Evolutionary conservation across 2,797 vertebrate genomes (phyloP), one percentile per base, ranked within the genome.

Genomic region (Anableps anableps): DNA sequence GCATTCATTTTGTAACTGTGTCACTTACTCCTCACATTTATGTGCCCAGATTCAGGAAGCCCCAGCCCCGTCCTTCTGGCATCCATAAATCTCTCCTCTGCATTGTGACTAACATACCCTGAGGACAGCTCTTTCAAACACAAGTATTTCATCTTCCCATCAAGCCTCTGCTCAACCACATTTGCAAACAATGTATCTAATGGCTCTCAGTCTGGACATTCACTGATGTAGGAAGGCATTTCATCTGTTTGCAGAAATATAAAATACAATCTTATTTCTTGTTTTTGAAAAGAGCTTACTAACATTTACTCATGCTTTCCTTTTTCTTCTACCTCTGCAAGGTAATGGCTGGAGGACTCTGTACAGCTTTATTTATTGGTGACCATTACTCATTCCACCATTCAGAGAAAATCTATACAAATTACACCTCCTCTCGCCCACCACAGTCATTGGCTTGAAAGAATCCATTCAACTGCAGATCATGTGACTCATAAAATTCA

Each of bases 111-210:
- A 89, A 91, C 82, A 29, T 77, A 82, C 90, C 92, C 90, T 0
- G 84, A 89, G 88, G 91, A 91, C 74, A 80, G 53, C 41, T 80
- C 84, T 88, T 85, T 47, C 34, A 91, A 90, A 90, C 88, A 79
- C 80, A 85, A 80, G 62, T 83, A 75, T 91, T 94, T 90, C 84
- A 92, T 92, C 91, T 91, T 83, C 68, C 68, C 75, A 36, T 86
- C 6, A 74, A 88, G 86, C 66, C 82, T 79, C 79, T 58, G 45
- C 90, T 84, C 85, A 62, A 45, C 84, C 88, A 80, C 82, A 90
- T 93, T 88, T 90, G 85, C 90, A 87, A 92, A 94, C 90, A 93
- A 89, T 91, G 88, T 76, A 74, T 83, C 84, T 85, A 87, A 90
- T 81, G 82, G 90, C 83, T 91, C 85, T 91, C 82, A 48, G 80